Evolutionary conservation across 2,888 invertebrate genomes (phyloP).

Genomic region (Atrina japonica): DNA sequence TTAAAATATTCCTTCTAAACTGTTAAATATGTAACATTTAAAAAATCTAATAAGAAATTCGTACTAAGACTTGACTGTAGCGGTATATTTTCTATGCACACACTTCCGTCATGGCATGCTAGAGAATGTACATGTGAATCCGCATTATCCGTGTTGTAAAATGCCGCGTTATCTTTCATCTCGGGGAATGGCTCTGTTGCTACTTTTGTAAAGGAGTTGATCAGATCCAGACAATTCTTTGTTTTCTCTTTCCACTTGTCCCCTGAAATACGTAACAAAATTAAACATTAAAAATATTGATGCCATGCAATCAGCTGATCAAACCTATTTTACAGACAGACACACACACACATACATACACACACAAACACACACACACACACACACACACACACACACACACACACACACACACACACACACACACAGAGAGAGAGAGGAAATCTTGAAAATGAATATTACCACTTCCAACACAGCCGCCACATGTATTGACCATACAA

Average conservation of each 20-base stretch:
- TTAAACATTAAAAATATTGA: background rate
- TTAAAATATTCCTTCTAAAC: too few species aligned
- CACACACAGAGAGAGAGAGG: too few species aligned
- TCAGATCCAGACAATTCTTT: conserved; percentile 40
- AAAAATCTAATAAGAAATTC: too few species aligned
- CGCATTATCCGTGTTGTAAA: conserved; percentile 52
- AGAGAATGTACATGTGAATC: conserved; percentile 37
- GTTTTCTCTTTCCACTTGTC: conserved; percentile 47
- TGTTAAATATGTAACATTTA: too few species aligned
- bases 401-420: too few species aligned
- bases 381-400: too few species aligned
- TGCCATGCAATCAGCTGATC: background rate
- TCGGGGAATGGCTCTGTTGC: conserved; percentile 37
- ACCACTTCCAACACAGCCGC: conserved; percentile 40
- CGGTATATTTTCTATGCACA: conserved; percentile 40
- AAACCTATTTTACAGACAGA: too few species aligned
- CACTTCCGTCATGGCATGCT: conserved; percentile 35
- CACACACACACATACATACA: too few species aligned
- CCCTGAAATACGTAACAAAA: conserved; percentile 30
- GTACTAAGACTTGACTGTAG: conserved; percentile 41
- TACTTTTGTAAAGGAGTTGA: conserved; percentile 34
- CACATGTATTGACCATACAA: conserved; percentile 35
- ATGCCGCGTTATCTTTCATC: conserved; percentile 46
- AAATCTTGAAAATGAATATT: too few species aligned
- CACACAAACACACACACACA: too few species aligned